Evolutionary conservation across 2,888 invertebrate genomes (phyloP).

Genomic region (Eremobia ochroleuca): DNA sequence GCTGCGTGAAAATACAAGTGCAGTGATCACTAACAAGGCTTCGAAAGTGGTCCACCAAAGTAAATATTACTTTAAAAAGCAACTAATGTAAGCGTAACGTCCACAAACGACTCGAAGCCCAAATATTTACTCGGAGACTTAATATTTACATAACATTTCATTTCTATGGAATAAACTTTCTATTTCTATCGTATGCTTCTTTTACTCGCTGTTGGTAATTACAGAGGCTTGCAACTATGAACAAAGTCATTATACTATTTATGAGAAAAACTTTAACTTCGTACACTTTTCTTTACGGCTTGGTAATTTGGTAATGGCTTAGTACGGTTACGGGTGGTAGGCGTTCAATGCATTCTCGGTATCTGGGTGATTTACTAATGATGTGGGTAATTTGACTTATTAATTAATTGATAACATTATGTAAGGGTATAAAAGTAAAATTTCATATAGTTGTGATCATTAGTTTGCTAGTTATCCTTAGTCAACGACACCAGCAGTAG

Average conservation of each 20-base stretch:
- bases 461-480: no score
- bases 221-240: constrained; percentile 30
- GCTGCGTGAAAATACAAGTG: constrained; percentile 68
- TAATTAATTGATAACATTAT: no score
- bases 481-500: no score
- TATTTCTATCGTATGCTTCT: constrained; percentile 64
- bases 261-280: constrained; percentile 18
- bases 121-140: constrained; percentile 82
- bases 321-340: no score
- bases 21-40: constrained; percentile 67
- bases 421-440: no score
- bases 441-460: no score
- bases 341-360: no score
- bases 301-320: constrained; percentile 1
- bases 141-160: constrained; percentile 84
- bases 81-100: constrained; percentile 82
- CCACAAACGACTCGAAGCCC: constrained; percentile 75
- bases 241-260: constrained; percentile 34
- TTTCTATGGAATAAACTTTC: constrained; percentile 81
- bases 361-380: no score
- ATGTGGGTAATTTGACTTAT: no score
- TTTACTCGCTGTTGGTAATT: constrained; percentile 48
- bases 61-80: constrained; percentile 83
- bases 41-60: constrained; percentile 76
- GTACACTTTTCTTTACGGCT: constrained; percentile 3